Base-by-base conservation (phyloP, 2,797 vertebrate species). In the Echiichthys vipera region DNA sequence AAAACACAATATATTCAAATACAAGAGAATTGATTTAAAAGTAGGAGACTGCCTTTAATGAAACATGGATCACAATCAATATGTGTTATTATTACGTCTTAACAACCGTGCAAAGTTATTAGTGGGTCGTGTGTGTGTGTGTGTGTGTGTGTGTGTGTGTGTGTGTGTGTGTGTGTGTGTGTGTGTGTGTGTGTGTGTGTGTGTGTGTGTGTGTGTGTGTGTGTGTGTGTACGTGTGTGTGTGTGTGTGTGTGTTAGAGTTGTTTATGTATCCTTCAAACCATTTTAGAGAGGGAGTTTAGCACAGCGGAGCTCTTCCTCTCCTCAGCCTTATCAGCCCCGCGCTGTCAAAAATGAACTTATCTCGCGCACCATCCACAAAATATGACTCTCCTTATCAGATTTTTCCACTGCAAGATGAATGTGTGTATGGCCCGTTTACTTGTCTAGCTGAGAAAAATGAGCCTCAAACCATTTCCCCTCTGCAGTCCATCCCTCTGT, bases 381-480 rank as follows among this genome's bases (percentile, higher is more conserved):
- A 88, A 76, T 71, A 86, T 85, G 40, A 49, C 77, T 84, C 39
- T 24, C 3, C 77, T 85, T 84, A 87, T 89, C 84, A 72, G 83
- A 85, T 88, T 49, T 67, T 65, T 72, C 63, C 56, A 32, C 56
- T 18, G 51, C 34, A 63, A 69, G 83, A 88, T 82, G 49, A 70
- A 89, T 83, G 82, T 43, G 17, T 29, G 63, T n/a, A n/a, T n/a
- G 1, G 22, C 13, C 5, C 5, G 46, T 74, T 81, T 63, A 70
- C 59, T 73, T 71, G 49, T 29, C 49, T 5, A 22, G 45, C 29
- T 40, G 22, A 64, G 36, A 68, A 39, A 39, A 71, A 81, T 58
- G 57, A 77, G 58, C 66, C 43, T 51, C 40, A 22, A 49, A 54
- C 67, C 49, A 4, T 51, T 64, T 57, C 30, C 15, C 24, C 20